Evolutionary conservation across 2,113 vertebrate genomes (phyloP).

Genomic region (Rhipidura dahli): DNA sequence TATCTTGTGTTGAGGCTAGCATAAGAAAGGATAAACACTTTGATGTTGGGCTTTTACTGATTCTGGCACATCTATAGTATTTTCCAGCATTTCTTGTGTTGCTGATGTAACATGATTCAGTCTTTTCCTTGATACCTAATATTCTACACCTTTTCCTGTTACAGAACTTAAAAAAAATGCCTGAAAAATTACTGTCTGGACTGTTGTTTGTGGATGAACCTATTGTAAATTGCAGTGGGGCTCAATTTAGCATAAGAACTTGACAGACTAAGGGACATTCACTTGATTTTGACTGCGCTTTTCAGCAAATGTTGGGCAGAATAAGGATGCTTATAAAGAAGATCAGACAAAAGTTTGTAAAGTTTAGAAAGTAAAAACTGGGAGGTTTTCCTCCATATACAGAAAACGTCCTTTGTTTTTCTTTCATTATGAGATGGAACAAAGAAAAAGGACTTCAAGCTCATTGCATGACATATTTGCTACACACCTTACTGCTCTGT

Average conservation of each 20-base stretch:
- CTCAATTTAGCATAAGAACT: not conserved
- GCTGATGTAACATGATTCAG: not conserved
- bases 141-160: not conserved
- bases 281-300: not conserved
- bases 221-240: not conserved
- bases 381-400: not conserved
- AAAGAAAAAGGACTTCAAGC: not conserved
- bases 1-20: too few relatives aligned
- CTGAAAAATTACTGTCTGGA: accelerated
- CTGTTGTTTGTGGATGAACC: not conserved
- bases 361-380: not conserved
- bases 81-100: not conserved
- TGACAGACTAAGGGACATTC: not conserved
- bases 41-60: not conserved
- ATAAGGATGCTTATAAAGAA: not conserved
- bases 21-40: not conserved
- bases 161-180: not conserved
- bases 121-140: not conserved
- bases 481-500: not conserved
- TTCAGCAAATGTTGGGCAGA: not conserved
- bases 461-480: not conserved
- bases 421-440: not conserved
- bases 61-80: not conserved
- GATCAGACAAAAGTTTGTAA: not conserved
- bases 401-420: not conserved